Base-by-base conservation (phyloP, 1,140 invertebrate genomes). In the Antheraea pernyi region DNA sequence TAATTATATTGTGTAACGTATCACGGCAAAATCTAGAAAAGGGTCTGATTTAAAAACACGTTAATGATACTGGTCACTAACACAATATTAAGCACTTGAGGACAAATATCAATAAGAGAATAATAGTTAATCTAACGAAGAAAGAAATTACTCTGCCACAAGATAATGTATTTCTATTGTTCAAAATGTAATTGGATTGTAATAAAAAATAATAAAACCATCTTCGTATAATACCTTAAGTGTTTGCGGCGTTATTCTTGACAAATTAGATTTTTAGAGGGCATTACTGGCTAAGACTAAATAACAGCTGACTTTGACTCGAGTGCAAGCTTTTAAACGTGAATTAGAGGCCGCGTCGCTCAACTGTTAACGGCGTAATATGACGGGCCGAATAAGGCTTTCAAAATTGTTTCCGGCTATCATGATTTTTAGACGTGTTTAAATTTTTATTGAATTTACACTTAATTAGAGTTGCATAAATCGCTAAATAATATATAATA, bases 291-390 rank as follows among this genome's bases (percentile, higher is more conserved):
- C 80, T 89, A 85, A 91, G 87, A 88, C 89, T 82, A 91, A 91
- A 91, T 91, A 91, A 89, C 77, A 79, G 83, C 76, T 85, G 89
- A 91, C 89, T 91, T 89, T 83, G 84, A 91, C 75, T 85, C 81
- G 79, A 91, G 89, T 91, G 89, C 89, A 91, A 84, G 89, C 89
- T 91, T 91, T 91, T 91, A 91, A 89, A 89, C 83, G 80, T 82
- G 86, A 89, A 89, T 91, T 91, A 91, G 84, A 89, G 85, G 81
- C 83, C 81, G 71, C 71, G 88, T 89, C 88, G 80, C 86, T 91
- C 86, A 89, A 81, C 69, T 85, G 78, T 83, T 91, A 91, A 91
- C 89, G 87, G 88, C 80, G 75, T 89, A 89, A 88, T 89, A 89
- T 91, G 84, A 89, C 81, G 74, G 83, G 89, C 88, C 83, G 80